Conservation (phyloP, 92 coral and sea anemone genomes). For the Bergia puertoricense region DNA sequence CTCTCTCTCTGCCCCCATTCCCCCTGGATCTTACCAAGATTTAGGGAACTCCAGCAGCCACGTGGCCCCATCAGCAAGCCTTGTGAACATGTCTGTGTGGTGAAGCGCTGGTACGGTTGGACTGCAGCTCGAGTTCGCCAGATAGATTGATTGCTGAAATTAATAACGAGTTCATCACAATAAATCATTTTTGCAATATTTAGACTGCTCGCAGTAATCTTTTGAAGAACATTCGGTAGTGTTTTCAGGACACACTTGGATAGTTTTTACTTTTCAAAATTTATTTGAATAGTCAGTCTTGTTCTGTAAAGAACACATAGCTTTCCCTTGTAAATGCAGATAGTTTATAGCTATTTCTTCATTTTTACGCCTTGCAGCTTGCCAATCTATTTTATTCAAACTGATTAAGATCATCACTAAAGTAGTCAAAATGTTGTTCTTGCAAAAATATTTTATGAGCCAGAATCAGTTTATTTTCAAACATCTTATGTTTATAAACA, state of each 20-base stretch:
- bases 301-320: background rate
- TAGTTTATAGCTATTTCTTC: background rate
- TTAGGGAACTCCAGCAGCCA: slow-evolving; percentile 26
- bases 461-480: background rate
- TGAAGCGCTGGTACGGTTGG: slow-evolving; percentile 27
- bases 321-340: background rate
- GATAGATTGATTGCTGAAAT: slow-evolving; percentile 29
- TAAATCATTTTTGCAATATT: too few species aligned
- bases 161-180: background rate
- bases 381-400: background rate
- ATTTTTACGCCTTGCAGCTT: background rate
- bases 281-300: background rate
- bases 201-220: background rate
- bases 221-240: too few species aligned
- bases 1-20: too few species aligned
- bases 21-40: slow-evolving; percentile 21
- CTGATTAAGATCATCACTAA: background rate
- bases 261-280: background rate
- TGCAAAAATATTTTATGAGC: background rate
- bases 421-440: background rate
- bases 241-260: background rate
- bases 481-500: background rate
- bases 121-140: slow-evolving; percentile 33
- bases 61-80: background rate
- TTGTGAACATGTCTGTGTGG: slow-evolving; percentile 34